Evolutionary conservation across 2,113 vertebrate species (phyloP).

Genomic region (Hippocampus abdominalis): DNA sequence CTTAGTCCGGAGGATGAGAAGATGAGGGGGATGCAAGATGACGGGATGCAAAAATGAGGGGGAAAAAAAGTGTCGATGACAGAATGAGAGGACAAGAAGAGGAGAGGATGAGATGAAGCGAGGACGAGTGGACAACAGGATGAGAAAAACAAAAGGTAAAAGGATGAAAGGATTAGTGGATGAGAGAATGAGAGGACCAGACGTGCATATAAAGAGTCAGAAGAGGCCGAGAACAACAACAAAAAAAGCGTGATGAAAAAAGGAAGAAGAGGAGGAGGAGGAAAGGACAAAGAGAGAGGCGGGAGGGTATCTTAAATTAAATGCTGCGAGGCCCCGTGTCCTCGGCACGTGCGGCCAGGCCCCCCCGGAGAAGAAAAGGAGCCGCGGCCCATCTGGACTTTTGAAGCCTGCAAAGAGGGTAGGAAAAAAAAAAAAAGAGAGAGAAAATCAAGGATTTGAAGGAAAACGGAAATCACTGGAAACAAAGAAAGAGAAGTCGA

Average conservation of each 20-base stretch:
- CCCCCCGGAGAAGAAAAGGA: slow-evolving; percentile 57
- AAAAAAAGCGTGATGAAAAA: neutral
- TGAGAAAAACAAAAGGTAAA: neutral
- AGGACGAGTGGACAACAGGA: neutral
- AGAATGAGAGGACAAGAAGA: neutral
- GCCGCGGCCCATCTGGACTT: slow-evolving; percentile 67
- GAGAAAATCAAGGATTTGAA: neutral
- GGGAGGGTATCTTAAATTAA: slow-evolving; percentile 66
- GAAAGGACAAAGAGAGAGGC: slow-evolving; percentile 52
- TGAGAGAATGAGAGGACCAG: neutral
- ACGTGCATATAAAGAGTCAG: neutral
- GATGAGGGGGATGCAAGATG: neutral
- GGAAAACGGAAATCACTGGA: too few relatives aligned
- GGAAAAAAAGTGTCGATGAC: neutral
- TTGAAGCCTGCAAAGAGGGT: neutral
- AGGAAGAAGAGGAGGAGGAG: slow-evolving; percentile 36
- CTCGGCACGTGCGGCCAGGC: slow-evolving; percentile 64
- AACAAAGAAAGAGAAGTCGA: slow-evolving; percentile 4
- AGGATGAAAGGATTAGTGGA: neutral
- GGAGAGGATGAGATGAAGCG: neutral
- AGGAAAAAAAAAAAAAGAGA: slow-evolving; percentile 13
- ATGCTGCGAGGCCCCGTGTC: slow-evolving; percentile 67
- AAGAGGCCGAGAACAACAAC: neutral
- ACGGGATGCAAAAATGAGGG: neutral
- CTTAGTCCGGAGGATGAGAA: neutral